A percentile compares a stretch with the other conserved stretches of the same genome.
Conservation (phyloP, 2,888 invertebrate genomes). For the Tiphia femorata region DNA sequence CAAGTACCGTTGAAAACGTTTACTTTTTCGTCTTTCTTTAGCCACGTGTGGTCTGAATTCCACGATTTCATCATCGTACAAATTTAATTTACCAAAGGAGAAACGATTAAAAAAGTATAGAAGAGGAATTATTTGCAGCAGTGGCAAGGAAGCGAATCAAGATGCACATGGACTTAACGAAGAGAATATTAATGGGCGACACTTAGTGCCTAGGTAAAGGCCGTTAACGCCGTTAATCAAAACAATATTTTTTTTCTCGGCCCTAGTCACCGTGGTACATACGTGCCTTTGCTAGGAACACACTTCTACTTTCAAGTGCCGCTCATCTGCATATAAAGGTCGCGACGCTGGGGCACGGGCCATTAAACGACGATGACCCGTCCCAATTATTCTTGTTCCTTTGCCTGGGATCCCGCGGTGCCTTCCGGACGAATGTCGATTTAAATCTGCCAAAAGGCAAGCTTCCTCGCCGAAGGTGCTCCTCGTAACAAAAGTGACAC, state of each 20-base stretch:
- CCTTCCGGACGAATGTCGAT: background rate
- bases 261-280: no score
- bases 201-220: constrained; percentile 19
- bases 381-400: background rate
- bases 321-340: constrained; percentile 25
- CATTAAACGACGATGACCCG: constrained; percentile 4
- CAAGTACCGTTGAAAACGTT: no score
- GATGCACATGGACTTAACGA: no score
- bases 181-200: constrained; percentile 23
- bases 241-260: constrained; percentile 17
- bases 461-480: background rate
- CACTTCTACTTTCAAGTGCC: constrained; percentile 10
- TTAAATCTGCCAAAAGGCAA: background rate
- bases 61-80: no score
- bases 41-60: no score
- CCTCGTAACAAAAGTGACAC: no score
- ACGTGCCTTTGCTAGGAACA: background rate
- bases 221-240: constrained; percentile 39
- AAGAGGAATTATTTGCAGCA: no score
- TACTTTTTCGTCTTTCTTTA: no score
- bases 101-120: no score
- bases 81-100: no score
- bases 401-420: background rate
- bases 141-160: no score
- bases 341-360: background rate